phyloP scores from a whole-genome alignment of 2,113 vertebrate genomes.

The Fregetta grallaria region DNA sequence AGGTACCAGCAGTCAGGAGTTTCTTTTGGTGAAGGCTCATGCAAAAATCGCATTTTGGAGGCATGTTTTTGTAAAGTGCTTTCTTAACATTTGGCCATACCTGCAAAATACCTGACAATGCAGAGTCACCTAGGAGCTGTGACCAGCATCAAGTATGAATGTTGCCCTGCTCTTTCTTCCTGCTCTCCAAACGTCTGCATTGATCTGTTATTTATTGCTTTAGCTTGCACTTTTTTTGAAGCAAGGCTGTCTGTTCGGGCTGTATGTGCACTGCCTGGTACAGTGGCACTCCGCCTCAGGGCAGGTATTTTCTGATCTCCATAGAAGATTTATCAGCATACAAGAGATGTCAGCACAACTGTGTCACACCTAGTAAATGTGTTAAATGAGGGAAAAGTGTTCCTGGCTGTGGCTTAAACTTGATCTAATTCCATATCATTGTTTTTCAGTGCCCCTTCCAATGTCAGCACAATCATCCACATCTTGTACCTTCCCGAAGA shows the following conservation, averaged over 20 bases:
- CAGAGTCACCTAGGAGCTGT: not conserved
- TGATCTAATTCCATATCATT: not conserved
- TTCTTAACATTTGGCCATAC: not conserved
- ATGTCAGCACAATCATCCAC: slow-evolving; percentile 91
- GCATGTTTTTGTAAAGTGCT: not conserved
- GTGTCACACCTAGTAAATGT: not conserved
- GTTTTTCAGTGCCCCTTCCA: slow-evolving; percentile 86
- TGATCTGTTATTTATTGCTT: not conserved
- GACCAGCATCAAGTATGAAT: not conserved
- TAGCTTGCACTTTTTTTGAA: not conserved
- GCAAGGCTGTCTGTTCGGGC: not conserved
- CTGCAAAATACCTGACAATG: not conserved
- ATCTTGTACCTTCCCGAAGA: slow-evolving; percentile 87
- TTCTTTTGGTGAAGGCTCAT: not conserved
- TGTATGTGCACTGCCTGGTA: not conserved
- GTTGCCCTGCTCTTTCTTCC: not conserved
- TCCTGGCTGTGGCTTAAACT: not conserved
- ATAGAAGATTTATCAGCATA: not conserved
- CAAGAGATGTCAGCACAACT: not conserved
- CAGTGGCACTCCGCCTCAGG: not conserved
- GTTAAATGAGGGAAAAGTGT: not conserved
- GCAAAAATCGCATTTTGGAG: not conserved
- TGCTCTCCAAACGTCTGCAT: not conserved
- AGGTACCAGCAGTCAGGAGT: not conserved
- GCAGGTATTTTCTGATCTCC: not conserved